These are phyloP conservation scores for Tursiops truncatus DNA, from an alignment of 2,113 vertebrate species.

Conservation along the genomic window DNA sequence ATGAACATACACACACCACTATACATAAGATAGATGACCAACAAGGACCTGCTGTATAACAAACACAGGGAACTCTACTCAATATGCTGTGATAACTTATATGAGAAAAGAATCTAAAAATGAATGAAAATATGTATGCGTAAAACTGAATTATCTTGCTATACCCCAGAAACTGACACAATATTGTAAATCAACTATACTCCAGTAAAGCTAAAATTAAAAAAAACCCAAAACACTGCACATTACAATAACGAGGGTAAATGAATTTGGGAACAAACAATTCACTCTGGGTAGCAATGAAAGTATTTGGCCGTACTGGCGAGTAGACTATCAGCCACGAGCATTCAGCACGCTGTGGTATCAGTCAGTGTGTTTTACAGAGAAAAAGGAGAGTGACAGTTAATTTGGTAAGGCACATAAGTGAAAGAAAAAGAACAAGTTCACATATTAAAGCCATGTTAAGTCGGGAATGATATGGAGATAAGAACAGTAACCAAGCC, in stretches of 20 bases:
- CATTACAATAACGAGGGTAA: background rate
- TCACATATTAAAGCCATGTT: background rate
- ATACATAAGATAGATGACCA: too few species aligned
- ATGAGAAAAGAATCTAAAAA: too few species aligned
- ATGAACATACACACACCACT: too few species aligned
- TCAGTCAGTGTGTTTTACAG: background rate
- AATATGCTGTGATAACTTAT: too few species aligned
- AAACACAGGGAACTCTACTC: too few species aligned
- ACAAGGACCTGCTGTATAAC: too few species aligned
- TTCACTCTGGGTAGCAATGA: background rate
- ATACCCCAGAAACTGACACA: too few species aligned
- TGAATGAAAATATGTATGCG: too few species aligned
- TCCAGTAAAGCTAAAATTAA: too few species aligned
- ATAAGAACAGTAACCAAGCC: background rate
- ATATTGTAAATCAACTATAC: too few species aligned
- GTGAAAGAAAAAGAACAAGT: background rate
- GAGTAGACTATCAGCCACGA: background rate
- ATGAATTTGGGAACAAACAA: background rate
- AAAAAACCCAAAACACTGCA: too few species aligned
- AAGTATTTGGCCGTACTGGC: background rate
- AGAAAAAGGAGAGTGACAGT: background rate
- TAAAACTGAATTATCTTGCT: too few species aligned
- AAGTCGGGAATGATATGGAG: background rate
- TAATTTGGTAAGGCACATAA: background rate
- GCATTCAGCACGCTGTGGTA: background rate